Base-by-base conservation (phyloP, 2,888 invertebrate genomes). In the Trisateles emortualis region DNA sequence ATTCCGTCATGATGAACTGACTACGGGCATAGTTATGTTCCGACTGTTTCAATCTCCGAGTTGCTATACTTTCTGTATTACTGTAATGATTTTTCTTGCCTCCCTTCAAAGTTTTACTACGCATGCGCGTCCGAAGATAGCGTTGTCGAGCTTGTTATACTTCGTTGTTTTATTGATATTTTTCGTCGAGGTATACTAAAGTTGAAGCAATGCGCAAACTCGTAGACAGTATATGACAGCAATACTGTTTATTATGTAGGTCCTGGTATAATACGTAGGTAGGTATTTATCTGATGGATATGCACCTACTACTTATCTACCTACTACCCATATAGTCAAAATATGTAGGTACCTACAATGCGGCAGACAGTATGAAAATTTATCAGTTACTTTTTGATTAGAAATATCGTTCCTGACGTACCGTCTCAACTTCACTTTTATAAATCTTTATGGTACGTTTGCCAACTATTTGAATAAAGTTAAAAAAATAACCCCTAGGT, bases 41-140 rank as follows among this genome's bases (percentile, higher is more conserved):
- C 59, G 57, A 61, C 67, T 54, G 59, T 30, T 58, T 58, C 49
- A 43, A 47, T 46, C 49, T 45, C 52, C 39, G 45, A 60, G 55
- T 70, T 64, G 42, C n/a, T 46, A 52, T 44, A 52, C 42, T 53
- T 68, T 71, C 53, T 68, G 75, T 87, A 87, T 53, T 68, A 72
- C 53, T 68, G 75, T 87, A 88, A 84, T 79, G 86, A 84, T 88
- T 88, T 85, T 86, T 83, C 72, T 63, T 68, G 64, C 65, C 61
- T 69, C 63, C 59, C 69, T 69, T 72, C 59, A 58, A 71, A 66
- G 64, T 61, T 59, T 50, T 65, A 77, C 55, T 54, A 75, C 87
- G 88, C 88, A 88, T 87, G 88, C 87, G 87, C 84, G 79, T 62
- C 73, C 64, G 40, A 48, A 48, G 59, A 68, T 65, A 68, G 62